phyloP scores from a whole-genome alignment of 1,140 invertebrate species.

The Bathynomus jamesi region DNA sequence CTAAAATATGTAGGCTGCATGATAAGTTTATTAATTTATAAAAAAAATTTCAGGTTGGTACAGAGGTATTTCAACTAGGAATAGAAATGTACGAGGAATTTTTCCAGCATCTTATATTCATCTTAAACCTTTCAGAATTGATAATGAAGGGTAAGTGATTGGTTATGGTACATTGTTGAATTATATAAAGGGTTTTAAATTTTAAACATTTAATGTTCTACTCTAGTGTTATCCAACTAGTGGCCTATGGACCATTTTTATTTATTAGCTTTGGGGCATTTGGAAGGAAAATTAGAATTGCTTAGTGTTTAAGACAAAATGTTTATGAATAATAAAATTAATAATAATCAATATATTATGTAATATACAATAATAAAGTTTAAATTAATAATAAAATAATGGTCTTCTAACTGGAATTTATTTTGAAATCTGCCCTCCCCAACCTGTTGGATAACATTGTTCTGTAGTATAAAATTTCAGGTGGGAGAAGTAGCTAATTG shows the following conservation, averaged over 20 bases:
- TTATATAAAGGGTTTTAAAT: neutral
- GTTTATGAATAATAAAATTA: neutral
- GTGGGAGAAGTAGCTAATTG: no score
- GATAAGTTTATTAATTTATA: conserved; percentile 10
- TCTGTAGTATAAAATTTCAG: no score
- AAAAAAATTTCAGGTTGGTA: conserved; percentile 61
- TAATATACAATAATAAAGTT: no score
- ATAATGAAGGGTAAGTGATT: conserved; percentile 56
- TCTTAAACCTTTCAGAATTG: conserved; percentile 66
- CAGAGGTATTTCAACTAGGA: conserved; percentile 70
- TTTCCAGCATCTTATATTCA: conserved; percentile 70
- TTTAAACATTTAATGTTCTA: conserved; percentile 10
- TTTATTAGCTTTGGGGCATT: neutral
- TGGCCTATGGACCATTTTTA: conserved; percentile 8
- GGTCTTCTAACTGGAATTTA: no score
- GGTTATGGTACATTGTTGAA: neutral
- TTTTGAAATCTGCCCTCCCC: no score
- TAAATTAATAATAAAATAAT: no score
- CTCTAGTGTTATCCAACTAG: conserved; percentile 5
- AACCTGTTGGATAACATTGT: no score
- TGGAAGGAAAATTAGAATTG: neutral
- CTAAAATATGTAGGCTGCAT: neutral
- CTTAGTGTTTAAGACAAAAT: neutral
- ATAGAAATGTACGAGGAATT: conserved; percentile 62
- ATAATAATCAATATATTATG: conserved; percentile 3